These are phyloP conservation scores for Catalaphyllia jardinei DNA, from an alignment of 64 coral and sea anemone species.

Conservation along the genomic window DNA sequence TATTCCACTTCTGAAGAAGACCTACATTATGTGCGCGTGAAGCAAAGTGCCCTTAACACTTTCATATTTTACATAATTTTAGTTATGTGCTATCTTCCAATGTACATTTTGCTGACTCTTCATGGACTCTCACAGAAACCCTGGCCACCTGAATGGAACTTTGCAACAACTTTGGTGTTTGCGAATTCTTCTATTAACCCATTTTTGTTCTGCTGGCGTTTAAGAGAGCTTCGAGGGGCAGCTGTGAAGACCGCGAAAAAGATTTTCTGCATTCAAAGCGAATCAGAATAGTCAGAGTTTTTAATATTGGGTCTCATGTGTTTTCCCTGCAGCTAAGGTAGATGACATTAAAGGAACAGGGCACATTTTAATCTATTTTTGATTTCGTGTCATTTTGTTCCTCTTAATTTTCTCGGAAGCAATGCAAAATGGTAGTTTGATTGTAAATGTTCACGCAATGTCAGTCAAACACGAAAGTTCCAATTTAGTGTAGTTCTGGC, in stretches of 20 bases:
- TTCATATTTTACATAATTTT: constrained; percentile 3
- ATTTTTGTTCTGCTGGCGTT: constrained; percentile 53
- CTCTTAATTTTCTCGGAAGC: too few relatives aligned
- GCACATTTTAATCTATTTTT: too few relatives aligned
- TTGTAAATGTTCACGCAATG: too few relatives aligned
- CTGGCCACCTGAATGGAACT: background rate
- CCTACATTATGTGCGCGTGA: background rate
- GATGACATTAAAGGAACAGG: too few relatives aligned
- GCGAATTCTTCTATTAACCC: constrained; percentile 52
- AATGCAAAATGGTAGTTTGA: too few relatives aligned
- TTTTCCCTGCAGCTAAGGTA: too few relatives aligned
- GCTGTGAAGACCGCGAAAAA: background rate
- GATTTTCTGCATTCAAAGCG: background rate
- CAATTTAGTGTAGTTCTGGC: too few relatives aligned
- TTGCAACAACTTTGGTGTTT: constrained; percentile 28
- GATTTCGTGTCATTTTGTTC: too few relatives aligned
- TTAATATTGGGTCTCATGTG: too few relatives aligned
- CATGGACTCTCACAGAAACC: background rate
- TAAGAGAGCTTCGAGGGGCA: constrained; percentile 20
- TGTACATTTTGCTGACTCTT: background rate
- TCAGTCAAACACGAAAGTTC: background rate
- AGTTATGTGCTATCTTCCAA: constrained; percentile 8
- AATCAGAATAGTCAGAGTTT: background rate
- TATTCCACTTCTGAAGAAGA: background rate
- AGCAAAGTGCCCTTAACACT: background rate